These are phyloP conservation scores for Nephrotoma guestfalica DNA, from an alignment of 2,888 invertebrate species.

Conservation along the genomic window DNA sequence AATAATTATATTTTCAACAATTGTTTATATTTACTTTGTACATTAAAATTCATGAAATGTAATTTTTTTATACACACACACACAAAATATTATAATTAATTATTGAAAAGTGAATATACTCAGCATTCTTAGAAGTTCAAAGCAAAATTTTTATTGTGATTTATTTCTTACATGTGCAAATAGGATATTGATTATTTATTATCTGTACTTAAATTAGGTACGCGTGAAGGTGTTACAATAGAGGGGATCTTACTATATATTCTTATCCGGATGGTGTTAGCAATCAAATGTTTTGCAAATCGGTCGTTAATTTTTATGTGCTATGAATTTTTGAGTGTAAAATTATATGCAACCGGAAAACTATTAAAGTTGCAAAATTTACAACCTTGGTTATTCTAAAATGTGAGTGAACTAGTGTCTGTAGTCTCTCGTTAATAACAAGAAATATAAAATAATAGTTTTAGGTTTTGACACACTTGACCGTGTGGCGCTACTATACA, in stretches of 20 bases:
- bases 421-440: not conserved
- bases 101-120: not conserved
- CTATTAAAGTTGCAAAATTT: not conserved
- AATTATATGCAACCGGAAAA: not conserved
- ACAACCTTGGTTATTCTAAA: not conserved
- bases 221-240: not conserved
- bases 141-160: not conserved
- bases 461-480: not conserved
- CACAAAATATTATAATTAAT: not conserved
- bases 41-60: not conserved
- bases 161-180: not conserved
- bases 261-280: not conserved
- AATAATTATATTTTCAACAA: not conserved
- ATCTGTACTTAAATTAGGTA: not conserved
- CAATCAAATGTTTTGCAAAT: not conserved
- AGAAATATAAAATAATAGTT: not conserved
- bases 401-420: not conserved
- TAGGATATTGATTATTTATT: not conserved
- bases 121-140: not conserved
- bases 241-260: not conserved
- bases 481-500: not conserved
- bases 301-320: not conserved
- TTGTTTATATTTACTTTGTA: not conserved
- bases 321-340: not conserved
- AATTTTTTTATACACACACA: not conserved